phyloP scores from a whole-genome alignment of 2,888 invertebrate genomes.

The Ormyrus nitidulus region DNA sequence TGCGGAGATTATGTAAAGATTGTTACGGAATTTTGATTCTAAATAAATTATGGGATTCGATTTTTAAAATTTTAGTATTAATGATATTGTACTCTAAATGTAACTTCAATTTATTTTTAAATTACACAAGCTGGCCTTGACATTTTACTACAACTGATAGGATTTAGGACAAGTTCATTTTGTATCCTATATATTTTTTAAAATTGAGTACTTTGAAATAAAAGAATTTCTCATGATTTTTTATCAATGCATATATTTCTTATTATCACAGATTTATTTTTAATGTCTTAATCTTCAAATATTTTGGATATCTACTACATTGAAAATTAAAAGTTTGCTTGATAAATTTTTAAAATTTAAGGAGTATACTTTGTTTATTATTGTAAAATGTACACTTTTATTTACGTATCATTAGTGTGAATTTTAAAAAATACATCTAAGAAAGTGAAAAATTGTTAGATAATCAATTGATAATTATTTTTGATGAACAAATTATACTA shows the following conservation, averaged over 20 bases:
- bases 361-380: conserved; percentile 36
- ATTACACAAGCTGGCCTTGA: conserved; percentile 55
- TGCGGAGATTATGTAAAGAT: conserved; percentile 29
- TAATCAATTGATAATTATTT: conserved; percentile 47
- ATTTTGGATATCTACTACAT: background rate
- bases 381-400: conserved; percentile 33
- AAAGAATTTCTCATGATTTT: conserved; percentile 25
- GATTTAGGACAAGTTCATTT: conserved; percentile 16
- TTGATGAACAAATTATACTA: conserved; percentile 54
- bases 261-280: conserved; percentile 45
- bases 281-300: conserved; percentile 18
- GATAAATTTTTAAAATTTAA: conserved; percentile 43
- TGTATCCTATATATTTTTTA: conserved; percentile 21
- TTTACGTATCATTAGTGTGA: conserved; percentile 13
- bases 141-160: conserved; percentile 22
- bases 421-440: conserved; percentile 4
- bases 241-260: conserved; percentile 41
- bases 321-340: conserved; percentile 3
- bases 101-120: conserved; percentile 24
- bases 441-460: conserved; percentile 31
- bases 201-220: background rate
- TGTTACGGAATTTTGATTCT: conserved; percentile 32
- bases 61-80: conserved; percentile 47
- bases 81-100: conserved; percentile 10
- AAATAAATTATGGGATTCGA: conserved; percentile 12